Conservation (phyloP, 2,113 vertebrate genomes). For the Trematocara variabile region DNA sequence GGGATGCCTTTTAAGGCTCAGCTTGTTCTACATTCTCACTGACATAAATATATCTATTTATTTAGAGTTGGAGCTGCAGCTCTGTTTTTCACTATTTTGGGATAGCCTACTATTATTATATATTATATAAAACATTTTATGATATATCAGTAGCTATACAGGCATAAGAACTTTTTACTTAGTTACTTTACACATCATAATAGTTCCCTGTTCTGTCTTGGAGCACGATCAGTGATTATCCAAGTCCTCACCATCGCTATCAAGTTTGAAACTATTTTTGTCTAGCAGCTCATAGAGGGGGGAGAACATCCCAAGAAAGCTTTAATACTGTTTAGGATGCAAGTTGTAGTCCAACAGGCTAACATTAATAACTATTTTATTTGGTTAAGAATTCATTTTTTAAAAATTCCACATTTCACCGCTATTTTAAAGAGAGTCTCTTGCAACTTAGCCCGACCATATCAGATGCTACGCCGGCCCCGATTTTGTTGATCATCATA, state of each 20-base stretch:
- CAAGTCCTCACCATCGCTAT: neutral
- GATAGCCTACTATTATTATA: neutral
- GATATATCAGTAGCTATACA: neutral
- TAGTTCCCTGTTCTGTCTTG: neutral
- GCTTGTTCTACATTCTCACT: neutral
- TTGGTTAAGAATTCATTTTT: neutral
- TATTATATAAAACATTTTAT: neutral
- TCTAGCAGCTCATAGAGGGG: neutral
- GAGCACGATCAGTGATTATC: neutral
- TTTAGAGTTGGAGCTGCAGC: neutral
- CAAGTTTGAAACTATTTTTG: neutral
- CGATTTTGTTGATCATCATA: accelerated
- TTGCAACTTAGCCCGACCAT: accelerated
- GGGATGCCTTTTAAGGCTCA: neutral
- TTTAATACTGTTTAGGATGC: neutral
- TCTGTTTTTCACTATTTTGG: neutral
- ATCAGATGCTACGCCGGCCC: neutral
- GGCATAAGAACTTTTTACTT: neutral
- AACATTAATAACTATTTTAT: neutral
- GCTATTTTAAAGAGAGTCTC: neutral
- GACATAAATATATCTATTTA: too few relatives aligned
- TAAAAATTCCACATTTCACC: neutral
- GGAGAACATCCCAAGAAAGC: neutral
- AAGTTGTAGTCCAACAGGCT: accelerated
- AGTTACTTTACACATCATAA: neutral